Percentiles rank a stretch among this genome's conserved stretches.
phyloP scores from a whole-genome alignment of 2,888 invertebrate species.

The Pachliopta kotzebuea region DNA sequence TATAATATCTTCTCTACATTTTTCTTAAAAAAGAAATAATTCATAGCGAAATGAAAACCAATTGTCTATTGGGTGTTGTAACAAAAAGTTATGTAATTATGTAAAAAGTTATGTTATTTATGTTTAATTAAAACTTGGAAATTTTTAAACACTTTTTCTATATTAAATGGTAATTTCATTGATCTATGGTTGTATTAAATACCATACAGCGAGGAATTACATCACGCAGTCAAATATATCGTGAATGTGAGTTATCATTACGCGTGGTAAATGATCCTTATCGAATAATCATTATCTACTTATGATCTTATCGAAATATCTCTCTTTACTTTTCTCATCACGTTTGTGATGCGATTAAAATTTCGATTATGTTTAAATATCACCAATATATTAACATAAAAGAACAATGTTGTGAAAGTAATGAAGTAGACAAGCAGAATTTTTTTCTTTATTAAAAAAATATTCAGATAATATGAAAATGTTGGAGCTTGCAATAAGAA shows the following conservation, averaged over 20 bases:
- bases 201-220: no score
- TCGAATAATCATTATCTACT: slow-evolving; percentile 16
- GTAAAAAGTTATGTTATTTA: no score
- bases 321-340: slow-evolving; percentile 31
- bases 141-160: no score
- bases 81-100: no score
- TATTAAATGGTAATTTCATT: no score
- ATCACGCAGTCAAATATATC: background rate
- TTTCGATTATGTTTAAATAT: slow-evolving; percentile 35
- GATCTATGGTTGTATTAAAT: no score
- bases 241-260: background rate
- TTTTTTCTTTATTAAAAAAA: background rate
- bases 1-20: no score
- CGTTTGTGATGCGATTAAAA: slow-evolving; percentile 33
- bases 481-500: slow-evolving; percentile 44
- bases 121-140: no score
- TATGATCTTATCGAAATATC: slow-evolving; percentile 17
- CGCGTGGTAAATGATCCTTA: slow-evolving; percentile 7
- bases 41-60: no score
- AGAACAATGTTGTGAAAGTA: slow-evolving; percentile 28
- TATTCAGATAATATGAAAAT: slow-evolving; percentile 40
- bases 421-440: slow-evolving; percentile 17
- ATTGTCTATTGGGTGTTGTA: no score
- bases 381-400: slow-evolving; percentile 13
- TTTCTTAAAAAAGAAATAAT: no score